These are phyloP conservation scores for Sorex maritimensis DNA, from an alignment of 2,797 vertebrate species.

Conservation along the genomic window DNA sequence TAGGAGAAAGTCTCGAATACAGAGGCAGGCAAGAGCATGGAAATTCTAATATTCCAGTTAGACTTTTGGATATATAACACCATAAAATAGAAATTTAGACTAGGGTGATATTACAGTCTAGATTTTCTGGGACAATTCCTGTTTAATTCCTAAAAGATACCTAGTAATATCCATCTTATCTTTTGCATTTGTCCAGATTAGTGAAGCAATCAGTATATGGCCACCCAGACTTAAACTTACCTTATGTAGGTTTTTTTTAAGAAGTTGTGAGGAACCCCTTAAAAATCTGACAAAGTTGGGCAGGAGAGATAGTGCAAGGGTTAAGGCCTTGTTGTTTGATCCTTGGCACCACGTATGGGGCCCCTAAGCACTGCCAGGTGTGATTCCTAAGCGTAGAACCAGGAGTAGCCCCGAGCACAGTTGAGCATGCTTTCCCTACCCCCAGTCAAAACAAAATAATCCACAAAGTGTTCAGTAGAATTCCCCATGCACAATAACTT, in stretches of 20 bases:
- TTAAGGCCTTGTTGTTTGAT: too few relatives aligned
- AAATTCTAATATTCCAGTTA: not conserved
- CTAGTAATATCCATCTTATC: not conserved
- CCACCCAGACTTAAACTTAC: not conserved
- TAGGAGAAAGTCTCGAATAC: not conserved
- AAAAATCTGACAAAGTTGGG: not conserved
- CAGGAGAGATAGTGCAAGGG: too few relatives aligned
- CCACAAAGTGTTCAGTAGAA: not conserved
- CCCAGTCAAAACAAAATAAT: too few relatives aligned
- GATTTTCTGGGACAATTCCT: not conserved
- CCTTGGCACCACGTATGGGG: too few relatives aligned
- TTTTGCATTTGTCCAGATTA: not conserved
- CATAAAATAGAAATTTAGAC: not conserved
- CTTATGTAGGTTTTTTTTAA: not conserved
- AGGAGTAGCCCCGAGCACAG: too few relatives aligned
- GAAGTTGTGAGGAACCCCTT: not conserved
- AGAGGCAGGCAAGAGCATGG: not conserved
- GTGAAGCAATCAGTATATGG: not conserved
- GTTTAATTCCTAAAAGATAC: conserved; percentile 10
- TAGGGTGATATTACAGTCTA: not conserved
- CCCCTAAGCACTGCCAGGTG: too few relatives aligned
- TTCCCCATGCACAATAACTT: not conserved
- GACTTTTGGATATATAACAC: not conserved
- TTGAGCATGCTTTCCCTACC: too few relatives aligned
- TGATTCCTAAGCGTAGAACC: too few relatives aligned